Evolutionary conservation across 2,113 vertebrate species (phyloP).

Genomic region (Bombycilla garrulus): DNA sequence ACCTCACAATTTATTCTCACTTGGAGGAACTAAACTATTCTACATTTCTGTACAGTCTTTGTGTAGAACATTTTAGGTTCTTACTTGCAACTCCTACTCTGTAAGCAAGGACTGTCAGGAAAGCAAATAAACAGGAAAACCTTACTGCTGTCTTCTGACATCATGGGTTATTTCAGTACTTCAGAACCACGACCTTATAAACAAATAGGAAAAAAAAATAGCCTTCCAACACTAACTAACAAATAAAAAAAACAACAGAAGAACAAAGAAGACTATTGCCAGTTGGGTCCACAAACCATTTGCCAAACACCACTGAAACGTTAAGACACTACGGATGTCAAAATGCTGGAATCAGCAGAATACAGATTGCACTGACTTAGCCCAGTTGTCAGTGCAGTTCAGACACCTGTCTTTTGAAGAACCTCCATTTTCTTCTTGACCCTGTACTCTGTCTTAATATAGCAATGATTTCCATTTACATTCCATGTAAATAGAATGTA

Average conservation of each 20-base stretch:
- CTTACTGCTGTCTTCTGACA: background rate
- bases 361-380: background rate
- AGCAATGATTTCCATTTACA: background rate
- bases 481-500: background rate
- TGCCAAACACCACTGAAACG: background rate
- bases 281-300: background rate
- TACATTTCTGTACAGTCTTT: background rate
- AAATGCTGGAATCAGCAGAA: background rate
- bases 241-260: background rate
- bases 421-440: background rate
- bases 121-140: background rate
- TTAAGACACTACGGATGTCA: background rate
- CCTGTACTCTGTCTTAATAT: background rate
- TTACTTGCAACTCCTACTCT: background rate
- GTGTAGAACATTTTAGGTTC: background rate
- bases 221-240: background rate
- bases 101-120: rapidly evolving
- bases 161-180: background rate
- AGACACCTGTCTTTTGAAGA: background rate
- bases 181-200: background rate
- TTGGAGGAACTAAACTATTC: background rate
- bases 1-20: background rate
- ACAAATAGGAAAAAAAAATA: background rate
- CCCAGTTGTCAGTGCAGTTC: background rate
- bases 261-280: background rate